Base-by-base conservation (phyloP, 2,113 vertebrate species). In the Anhinga rufa region DNA sequence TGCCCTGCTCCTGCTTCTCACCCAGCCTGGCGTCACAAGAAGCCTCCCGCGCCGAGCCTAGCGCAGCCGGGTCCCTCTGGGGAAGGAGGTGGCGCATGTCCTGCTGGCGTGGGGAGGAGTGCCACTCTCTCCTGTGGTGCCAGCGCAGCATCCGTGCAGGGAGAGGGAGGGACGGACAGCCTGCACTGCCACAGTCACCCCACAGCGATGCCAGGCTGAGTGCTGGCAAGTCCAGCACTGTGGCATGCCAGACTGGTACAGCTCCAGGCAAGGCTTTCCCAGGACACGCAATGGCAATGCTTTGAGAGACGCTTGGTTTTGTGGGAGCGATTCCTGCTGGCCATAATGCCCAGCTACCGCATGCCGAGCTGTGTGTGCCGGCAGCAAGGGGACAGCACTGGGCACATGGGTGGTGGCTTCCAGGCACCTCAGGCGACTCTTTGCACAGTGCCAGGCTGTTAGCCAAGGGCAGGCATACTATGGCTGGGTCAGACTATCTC, bases 1-100 rank as follows among this genome's bases (percentile, higher is more conserved):
- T 2, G 9, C 16, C 38, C 17, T 0, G 3, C 18, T 70, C 34
- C 34, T 21, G 3, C 57, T n/a, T 82, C 61, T 85, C 0, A 0
- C 79, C 66, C 74, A 79, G 70, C 38, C 52, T 2, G 5, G 10
- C 82, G 78, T 60, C 82, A 57, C n/a, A 55, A 87, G 85, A 55
- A 87, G 55, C 34, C 32, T 93, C 65, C 22, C 0, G 1, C 4
- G 3, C 60, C 0, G 0, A 81, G 64, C 55, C 18, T 0, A 1
- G 38, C 2, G 6, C 66, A 28, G 34, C 51, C 1, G 9, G 24
- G 54, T 93, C 38, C 58, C 71, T 74, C 71, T 83, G 88, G 38
- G 75, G 58, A 88, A 86, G 83, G 77, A 92, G 60, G 55, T 58
- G 72, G 42, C 0, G 0, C 1, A 0, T 58, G 64, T 57, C 69